Conservation (phyloP, 2,113 vertebrate species). For the Sapajus apella region DNA sequence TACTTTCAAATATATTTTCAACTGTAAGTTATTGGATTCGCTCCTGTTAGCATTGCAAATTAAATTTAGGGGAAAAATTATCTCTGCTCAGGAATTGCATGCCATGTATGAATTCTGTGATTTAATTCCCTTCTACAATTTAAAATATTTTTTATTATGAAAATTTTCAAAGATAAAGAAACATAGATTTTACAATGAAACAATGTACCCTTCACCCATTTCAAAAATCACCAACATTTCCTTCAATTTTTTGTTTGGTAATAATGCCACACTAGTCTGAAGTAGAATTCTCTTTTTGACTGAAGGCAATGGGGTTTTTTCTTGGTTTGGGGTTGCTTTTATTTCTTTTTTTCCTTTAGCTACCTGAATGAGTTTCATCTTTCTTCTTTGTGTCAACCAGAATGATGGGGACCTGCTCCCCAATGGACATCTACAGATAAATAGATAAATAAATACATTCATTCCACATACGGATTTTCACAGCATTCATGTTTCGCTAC, state of each 20-base stretch:
- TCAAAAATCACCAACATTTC: background rate
- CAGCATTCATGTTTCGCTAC: slow-evolving; percentile 46
- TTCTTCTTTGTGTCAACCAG: background rate
- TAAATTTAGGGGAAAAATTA: background rate
- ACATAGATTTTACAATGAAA: background rate
- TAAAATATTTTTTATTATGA: slow-evolving; percentile 11
- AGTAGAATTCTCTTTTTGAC: background rate
- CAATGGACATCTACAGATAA: background rate
- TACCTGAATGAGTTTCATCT: background rate
- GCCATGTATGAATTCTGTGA: background rate
- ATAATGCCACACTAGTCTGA: background rate
- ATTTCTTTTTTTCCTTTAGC: background rate
- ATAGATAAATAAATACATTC: slow-evolving; percentile 22
- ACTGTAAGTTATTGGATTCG: background rate
- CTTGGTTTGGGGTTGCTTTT: background rate
- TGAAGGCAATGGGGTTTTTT: background rate
- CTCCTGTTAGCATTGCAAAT: background rate
- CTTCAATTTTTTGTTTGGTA: slow-evolving; percentile 12
- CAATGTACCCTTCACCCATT: background rate
- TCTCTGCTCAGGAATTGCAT: background rate
- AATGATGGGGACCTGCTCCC: background rate
- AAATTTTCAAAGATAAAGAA: slow-evolving; percentile 21
- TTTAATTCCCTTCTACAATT: background rate
- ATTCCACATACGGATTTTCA: slow-evolving; percentile 31
- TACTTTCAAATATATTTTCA: slow-evolving; percentile 30